phyloP scores from a whole-genome alignment of 2,113 vertebrate genomes.

The Recurvirostra avosetta region DNA sequence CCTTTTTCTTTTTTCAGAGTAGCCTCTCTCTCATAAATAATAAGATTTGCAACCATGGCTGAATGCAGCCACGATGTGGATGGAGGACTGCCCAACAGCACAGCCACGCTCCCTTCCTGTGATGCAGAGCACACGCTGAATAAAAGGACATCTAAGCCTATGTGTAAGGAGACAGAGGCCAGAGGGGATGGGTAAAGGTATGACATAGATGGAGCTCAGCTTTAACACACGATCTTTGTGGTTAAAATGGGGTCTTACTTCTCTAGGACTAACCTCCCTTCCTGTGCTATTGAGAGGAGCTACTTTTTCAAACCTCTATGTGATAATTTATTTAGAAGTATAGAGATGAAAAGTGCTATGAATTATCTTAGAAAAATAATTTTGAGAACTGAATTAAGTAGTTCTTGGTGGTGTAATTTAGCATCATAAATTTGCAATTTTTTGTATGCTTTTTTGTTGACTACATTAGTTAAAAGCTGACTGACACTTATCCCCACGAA shows the following conservation, averaged over 20 bases:
- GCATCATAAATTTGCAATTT: background rate
- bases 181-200: background rate
- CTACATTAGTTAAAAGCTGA: background rate
- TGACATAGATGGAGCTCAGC: background rate
- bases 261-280: background rate
- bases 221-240: background rate
- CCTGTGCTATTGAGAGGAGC: background rate
- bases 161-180: background rate
- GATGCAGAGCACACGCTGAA: background rate
- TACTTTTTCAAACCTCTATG: background rate
- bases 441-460: background rate
- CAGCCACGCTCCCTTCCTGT: background rate
- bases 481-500: background rate
- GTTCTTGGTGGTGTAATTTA: background rate
- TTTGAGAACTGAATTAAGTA: background rate
- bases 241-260: background rate
- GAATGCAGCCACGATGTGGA: background rate
- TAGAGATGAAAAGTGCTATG: background rate
- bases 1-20: background rate
- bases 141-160: background rate
- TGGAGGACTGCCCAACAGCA: background rate
- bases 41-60: background rate
- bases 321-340: background rate
- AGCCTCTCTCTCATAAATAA: background rate
- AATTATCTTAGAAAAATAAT: background rate